phyloP scores from a whole-genome alignment of 2,888 invertebrate genomes.

The Apotomis turbidana region DNA sequence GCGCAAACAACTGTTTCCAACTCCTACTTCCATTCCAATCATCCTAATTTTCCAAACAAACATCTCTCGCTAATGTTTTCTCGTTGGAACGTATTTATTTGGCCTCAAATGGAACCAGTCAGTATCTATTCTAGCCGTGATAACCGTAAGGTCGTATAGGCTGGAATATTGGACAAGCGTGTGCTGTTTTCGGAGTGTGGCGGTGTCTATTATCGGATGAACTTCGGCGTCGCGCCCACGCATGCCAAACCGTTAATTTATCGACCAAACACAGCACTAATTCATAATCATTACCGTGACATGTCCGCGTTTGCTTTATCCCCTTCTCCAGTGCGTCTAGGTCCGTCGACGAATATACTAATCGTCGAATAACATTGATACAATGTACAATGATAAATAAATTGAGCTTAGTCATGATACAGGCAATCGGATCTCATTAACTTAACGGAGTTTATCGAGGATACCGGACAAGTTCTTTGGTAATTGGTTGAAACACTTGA shows the following conservation, averaged over 20 bases:
- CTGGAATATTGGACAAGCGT: too few species aligned
- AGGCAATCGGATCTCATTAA: too few species aligned
- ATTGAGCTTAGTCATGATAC: too few species aligned
- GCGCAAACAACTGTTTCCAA: conserved; percentile 6
- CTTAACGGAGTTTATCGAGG: too few species aligned
- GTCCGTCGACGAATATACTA: background rate
- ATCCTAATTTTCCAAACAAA: conserved; percentile 30
- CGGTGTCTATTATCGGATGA: conserved; percentile 25
- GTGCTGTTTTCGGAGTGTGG: background rate
- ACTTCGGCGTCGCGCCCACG: conserved; percentile 33
- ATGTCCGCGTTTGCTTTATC: conserved; percentile 28
- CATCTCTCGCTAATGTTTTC: conserved; percentile 21
- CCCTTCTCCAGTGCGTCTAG: background rate
- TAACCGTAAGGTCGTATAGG: conserved; percentile 9
- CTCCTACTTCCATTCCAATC: background rate
- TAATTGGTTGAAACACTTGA: too few species aligned
- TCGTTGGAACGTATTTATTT: conserved; percentile 30
- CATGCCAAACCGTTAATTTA: conserved; percentile 37
- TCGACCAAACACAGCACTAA: conserved; percentile 31
- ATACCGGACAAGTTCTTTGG: too few species aligned
- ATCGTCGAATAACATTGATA: too few species aligned
- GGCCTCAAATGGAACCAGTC: conserved; percentile 39
- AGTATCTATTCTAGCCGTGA: conserved; percentile 3
- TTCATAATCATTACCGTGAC: conserved; percentile 39
- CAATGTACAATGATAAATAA: too few species aligned